A percentile compares a stretch with the other conserved stretches of the same genome.
Conservation (phyloP, 2,888 invertebrate species). For the Callyntrura guangdongensis region DNA sequence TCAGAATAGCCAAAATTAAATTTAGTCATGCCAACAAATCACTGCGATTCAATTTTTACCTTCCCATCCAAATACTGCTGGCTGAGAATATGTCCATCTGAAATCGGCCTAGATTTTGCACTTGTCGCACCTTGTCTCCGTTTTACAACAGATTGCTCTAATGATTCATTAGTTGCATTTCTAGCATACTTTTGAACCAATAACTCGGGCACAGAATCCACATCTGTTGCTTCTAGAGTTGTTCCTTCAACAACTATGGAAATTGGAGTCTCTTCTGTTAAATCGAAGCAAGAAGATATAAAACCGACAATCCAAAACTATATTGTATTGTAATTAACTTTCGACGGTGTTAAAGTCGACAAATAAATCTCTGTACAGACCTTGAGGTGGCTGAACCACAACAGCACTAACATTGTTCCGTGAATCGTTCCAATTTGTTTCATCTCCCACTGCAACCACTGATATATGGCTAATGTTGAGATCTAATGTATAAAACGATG, state of each 20-base stretch:
- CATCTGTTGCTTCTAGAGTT: constrained; percentile 86
- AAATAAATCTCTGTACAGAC: constrained; percentile 17
- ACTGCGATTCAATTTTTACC: constrained; percentile 48
- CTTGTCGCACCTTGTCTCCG: constrained; percentile 62
- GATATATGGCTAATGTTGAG: constrained; percentile 95
- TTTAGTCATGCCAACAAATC: neutral
- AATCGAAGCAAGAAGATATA: neutral
- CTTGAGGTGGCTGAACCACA: constrained; percentile 77
- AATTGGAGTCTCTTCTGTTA: constrained; percentile 85
- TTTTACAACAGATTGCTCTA: constrained; percentile 56
- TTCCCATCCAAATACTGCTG: constrained; percentile 73
- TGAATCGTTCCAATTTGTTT: constrained; percentile 85
- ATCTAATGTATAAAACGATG: constrained; percentile 75
- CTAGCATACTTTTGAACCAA: constrained; percentile 81
- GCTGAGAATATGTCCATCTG: constrained; percentile 83
- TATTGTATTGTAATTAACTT: too few relatives aligned
- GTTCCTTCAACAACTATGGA: constrained; percentile 87
- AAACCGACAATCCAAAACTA: neutral
- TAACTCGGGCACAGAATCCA: constrained; percentile 85
- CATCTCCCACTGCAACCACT: constrained; percentile 95
- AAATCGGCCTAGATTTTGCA: constrained; percentile 81
- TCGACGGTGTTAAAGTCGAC: neutral
- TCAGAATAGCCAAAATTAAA: neutral
- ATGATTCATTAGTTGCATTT: constrained; percentile 85
- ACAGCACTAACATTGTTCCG: constrained; percentile 82